phyloP scores from a whole-genome alignment of 1,140 invertebrate species.

The Parasteatoda tepidariorum region DNA sequence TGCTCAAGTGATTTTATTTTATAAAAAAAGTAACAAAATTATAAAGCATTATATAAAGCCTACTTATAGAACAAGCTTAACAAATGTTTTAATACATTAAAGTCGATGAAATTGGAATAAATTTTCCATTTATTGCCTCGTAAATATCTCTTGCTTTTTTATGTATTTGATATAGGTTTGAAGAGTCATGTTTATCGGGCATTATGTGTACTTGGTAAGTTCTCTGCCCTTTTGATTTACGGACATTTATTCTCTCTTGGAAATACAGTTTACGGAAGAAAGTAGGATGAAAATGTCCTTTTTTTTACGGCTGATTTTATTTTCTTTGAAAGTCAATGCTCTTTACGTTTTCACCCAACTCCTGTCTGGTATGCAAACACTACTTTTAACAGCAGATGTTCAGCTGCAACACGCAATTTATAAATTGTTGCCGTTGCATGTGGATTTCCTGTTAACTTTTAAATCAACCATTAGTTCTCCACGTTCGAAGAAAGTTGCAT shows the following conservation, averaged over 20 bases:
- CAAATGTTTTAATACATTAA: no score
- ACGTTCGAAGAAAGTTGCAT: neutral
- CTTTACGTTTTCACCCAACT: neutral
- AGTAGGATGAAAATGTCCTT: neutral
- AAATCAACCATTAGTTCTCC: slow-evolving; percentile 9
- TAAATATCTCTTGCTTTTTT: no score
- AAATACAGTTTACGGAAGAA: slow-evolving; percentile 1
- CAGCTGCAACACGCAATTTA: neutral
- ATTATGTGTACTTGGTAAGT: no score
- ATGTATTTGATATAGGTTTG: no score
- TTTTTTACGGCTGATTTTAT: neutral
- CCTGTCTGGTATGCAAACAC: neutral
- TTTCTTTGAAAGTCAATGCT: slow-evolving; percentile 33
- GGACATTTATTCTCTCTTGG: neutral
- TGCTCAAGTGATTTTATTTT: no score
- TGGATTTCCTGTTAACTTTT: slow-evolving; percentile 28
- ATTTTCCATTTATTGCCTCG: no score
- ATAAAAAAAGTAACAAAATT: no score
- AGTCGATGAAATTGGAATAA: no score
- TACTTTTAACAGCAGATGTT: slow-evolving; percentile 10
- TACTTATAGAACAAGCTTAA: no score
- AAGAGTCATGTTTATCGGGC: no score
- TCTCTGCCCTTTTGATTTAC: neutral
- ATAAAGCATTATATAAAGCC: no score
- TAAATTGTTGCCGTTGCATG: slow-evolving; percentile 34